These are phyloP conservation scores for Drosophila koepferae DNA, from an alignment of 2,888 invertebrate genomes.

Conservation along the genomic window DNA sequence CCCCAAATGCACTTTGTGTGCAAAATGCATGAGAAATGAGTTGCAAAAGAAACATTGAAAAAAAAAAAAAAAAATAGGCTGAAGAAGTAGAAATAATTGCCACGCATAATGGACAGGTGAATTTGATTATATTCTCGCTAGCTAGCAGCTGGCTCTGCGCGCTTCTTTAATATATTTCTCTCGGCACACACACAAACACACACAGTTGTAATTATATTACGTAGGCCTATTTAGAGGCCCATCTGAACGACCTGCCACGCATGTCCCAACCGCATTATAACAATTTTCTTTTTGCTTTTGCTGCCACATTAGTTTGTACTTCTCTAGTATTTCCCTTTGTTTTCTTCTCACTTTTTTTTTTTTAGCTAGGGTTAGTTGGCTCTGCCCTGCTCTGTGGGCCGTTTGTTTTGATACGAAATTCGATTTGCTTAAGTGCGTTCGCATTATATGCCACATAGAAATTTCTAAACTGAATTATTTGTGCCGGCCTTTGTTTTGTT, in stretches of 20 bases:
- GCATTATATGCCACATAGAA: conserved; percentile 16
- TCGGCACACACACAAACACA: conserved; percentile 53
- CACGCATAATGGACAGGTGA: conserved; percentile 69
- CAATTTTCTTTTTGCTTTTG: conserved; percentile 51
- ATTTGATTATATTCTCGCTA: conserved; percentile 61
- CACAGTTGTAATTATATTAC: conserved; percentile 54
- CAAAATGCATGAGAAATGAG: conserved; percentile 55
- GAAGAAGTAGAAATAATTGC: conserved; percentile 52
- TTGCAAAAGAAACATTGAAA: conserved; percentile 56
- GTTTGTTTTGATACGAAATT: conserved; percentile 70
- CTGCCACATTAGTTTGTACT: conserved; percentile 6
- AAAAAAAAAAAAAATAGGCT: background rate
- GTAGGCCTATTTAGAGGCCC: conserved; percentile 64
- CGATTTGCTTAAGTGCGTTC: conserved; percentile 78
- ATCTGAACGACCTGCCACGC: conserved; percentile 62
- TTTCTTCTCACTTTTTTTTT: conserved; percentile 9
- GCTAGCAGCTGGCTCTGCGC: conserved; percentile 40
- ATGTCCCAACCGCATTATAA: conserved; percentile 74
- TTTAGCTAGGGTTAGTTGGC: conserved; percentile 41
- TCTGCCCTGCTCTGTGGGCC: conserved; percentile 29
- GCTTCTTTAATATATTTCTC: conserved; percentile 53
- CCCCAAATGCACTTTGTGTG: conserved; percentile 21
- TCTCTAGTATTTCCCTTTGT: conserved; percentile 3
- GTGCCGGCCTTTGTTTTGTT: conserved; percentile 16
- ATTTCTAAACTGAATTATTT: conserved; percentile 70